phyloP scores from a whole-genome alignment of 2,113 vertebrate species.

The Anoura caudifer region DNA sequence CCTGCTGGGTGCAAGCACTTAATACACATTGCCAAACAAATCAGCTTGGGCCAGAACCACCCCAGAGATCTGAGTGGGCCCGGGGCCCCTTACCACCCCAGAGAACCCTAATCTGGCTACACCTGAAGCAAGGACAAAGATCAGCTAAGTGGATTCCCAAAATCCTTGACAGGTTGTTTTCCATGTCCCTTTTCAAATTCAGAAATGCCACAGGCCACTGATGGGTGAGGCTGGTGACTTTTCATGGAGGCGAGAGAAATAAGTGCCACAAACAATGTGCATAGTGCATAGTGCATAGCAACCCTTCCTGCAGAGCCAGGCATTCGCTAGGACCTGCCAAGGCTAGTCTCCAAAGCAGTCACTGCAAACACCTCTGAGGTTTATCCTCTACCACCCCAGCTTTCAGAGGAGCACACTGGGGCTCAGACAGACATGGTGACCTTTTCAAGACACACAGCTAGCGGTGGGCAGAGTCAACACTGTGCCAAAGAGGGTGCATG shows the following conservation, averaged over 20 bases:
- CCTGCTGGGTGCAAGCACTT: too few relatives aligned
- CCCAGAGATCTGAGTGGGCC: neutral
- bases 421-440: neutral
- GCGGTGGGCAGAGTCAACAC: slow-evolving; percentile 75
- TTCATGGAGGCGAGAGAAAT: neutral
- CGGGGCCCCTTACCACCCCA: neutral
- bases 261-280: too few relatives aligned
- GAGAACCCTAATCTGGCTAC: neutral
- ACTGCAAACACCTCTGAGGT: too few relatives aligned
- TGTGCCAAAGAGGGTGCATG: neutral
- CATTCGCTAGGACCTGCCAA: too few relatives aligned
- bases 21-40: neutral
- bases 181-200: neutral
- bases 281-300: too few relatives aligned
- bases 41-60: neutral
- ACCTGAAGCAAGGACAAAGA: too few relatives aligned
- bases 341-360: slow-evolving; percentile 13
- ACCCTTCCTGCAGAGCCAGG: neutral
- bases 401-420: neutral
- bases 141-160: neutral
- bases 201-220: neutral
- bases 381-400: neutral
- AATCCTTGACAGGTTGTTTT: neutral
- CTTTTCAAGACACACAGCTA: neutral
- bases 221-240: neutral